A percentile compares a stretch with the other conserved stretches of the same genome.
Evolutionary conservation across 2,888 invertebrate genomes (phyloP).

Genomic region (Strigamia transsilvanica): DNA sequence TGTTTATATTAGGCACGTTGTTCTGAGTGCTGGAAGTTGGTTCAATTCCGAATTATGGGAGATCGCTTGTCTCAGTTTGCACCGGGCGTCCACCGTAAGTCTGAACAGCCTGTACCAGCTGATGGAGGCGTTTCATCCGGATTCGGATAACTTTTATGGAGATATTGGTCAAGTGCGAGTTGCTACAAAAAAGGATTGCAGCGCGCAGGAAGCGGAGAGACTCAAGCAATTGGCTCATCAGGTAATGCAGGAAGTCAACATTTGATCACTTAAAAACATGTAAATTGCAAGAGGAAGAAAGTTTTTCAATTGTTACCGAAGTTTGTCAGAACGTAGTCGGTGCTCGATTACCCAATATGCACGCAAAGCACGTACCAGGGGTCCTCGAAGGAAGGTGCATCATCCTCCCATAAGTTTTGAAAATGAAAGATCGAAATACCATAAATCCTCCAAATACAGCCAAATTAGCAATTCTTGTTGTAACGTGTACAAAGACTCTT

Average conservation of each 20-base stretch:
- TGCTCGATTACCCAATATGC: too few relatives aligned
- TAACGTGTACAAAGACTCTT: too few relatives aligned
- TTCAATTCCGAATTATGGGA: slow-evolving; percentile 87
- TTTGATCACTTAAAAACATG: too few relatives aligned
- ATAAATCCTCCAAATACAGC: too few relatives aligned
- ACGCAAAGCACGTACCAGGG: too few relatives aligned
- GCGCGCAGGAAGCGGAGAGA: slow-evolving; percentile 82
- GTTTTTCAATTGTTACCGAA: neutral
- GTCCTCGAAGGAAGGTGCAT: too few relatives aligned
- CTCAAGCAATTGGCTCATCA: slow-evolving; percentile 89
- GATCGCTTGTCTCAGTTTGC: slow-evolving; percentile 81
- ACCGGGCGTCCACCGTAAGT: slow-evolving; percentile 80
- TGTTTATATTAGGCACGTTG: slow-evolving; percentile 63
- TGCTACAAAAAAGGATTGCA: slow-evolving; percentile 87
- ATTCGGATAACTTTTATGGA: slow-evolving; percentile 94
- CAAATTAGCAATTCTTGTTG: too few relatives aligned
- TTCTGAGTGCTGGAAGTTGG: slow-evolving; percentile 78
- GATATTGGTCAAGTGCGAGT: slow-evolving; percentile 87
- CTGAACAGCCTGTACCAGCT: slow-evolving; percentile 86
- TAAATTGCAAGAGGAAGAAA: neutral
- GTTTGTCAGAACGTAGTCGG: too few relatives aligned
- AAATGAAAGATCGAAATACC: neutral
- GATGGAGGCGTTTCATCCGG: slow-evolving; percentile 86
- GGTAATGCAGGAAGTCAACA: slow-evolving; percentile 66
- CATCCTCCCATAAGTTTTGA: neutral